These are phyloP conservation scores for Yasuhikotakia modesta DNA, from an alignment of 2,797 vertebrate genomes.

Conservation along the genomic window DNA sequence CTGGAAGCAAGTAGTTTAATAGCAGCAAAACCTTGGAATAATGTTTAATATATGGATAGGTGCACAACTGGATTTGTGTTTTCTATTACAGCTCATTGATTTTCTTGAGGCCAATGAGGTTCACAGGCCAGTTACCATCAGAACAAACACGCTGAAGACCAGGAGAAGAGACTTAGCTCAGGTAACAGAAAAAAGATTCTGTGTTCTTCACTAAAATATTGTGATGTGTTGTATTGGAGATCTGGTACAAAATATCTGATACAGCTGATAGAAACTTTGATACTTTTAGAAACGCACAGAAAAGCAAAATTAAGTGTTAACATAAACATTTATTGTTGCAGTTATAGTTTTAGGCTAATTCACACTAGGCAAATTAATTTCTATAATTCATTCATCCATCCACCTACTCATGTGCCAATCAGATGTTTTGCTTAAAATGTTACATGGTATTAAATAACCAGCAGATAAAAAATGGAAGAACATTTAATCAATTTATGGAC, in stretches of 20 bases:
- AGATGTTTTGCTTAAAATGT: too few species aligned
- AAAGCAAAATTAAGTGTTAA: neutral
- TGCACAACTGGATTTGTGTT: neutral
- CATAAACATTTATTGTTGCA: neutral
- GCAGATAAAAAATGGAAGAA: too few species aligned
- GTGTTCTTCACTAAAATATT: neutral
- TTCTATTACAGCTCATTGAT: conserved; percentile 82
- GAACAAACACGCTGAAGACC: conserved; percentile 95
- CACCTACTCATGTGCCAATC: too few species aligned
- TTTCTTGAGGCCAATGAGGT: conserved; percentile 97
- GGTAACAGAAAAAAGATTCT: conserved; percentile 70
- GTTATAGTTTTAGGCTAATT: too few species aligned
- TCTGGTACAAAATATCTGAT: too few species aligned
- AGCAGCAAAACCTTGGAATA: neutral
- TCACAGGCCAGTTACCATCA: conserved; percentile 91
- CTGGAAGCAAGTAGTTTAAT: neutral
- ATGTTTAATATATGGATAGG: neutral
- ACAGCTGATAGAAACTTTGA: too few species aligned
- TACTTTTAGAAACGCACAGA: too few species aligned
- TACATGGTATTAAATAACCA: too few species aligned
- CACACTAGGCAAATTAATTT: too few species aligned
- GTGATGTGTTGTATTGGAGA: neutral
- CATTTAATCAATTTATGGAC: too few species aligned
- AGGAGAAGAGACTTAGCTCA: conserved; percentile 94
- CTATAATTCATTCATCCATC: too few species aligned